phyloP scores from a whole-genome alignment of 2,888 invertebrate species.

The Matsumyia berberina region DNA sequence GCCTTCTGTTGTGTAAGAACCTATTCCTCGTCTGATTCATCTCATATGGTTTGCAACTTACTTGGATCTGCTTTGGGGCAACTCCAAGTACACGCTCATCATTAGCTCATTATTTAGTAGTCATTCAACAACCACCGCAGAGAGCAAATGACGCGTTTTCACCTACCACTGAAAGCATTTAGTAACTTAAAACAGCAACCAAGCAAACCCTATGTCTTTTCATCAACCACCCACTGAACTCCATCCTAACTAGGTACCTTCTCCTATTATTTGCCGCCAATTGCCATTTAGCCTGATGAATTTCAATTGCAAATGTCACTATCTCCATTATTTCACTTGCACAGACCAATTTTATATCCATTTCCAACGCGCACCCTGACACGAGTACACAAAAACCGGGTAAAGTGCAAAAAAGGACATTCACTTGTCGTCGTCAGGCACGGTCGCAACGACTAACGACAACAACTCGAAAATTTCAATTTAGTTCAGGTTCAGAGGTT shows the following conservation, averaged over 20 bases:
- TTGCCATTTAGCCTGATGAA: slow-evolving; percentile 9
- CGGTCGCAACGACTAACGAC: slow-evolving; percentile 53
- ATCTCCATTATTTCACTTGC: slow-evolving; percentile 21
- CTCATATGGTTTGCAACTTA: too few relatives aligned
- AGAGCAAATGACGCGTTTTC: too few relatives aligned
- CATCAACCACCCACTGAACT: neutral
- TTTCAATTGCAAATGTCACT: slow-evolving; percentile 37
- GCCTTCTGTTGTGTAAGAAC: too few relatives aligned
- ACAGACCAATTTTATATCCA: slow-evolving; percentile 7
- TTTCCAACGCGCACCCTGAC: slow-evolving; percentile 10
- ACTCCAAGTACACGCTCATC: too few relatives aligned
- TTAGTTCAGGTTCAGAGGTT: slow-evolving; percentile 71
- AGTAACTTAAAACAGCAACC: neutral
- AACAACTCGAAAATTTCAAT: slow-evolving; percentile 72
- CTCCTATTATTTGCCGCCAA: neutral
- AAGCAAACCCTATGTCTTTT: neutral
- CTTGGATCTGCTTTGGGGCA: too few relatives aligned
- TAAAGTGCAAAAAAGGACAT: slow-evolving; percentile 31
- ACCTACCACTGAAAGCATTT: too few relatives aligned
- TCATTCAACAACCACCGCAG: too few relatives aligned
- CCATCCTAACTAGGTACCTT: neutral
- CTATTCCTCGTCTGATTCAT: too few relatives aligned
- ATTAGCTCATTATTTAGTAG: too few relatives aligned
- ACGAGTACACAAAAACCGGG: neutral
- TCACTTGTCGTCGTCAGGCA: slow-evolving; percentile 28